Evolutionary conservation across 1,140 invertebrate genomes (phyloP).

Genomic region (Leguminivora glycinivorella): DNA sequence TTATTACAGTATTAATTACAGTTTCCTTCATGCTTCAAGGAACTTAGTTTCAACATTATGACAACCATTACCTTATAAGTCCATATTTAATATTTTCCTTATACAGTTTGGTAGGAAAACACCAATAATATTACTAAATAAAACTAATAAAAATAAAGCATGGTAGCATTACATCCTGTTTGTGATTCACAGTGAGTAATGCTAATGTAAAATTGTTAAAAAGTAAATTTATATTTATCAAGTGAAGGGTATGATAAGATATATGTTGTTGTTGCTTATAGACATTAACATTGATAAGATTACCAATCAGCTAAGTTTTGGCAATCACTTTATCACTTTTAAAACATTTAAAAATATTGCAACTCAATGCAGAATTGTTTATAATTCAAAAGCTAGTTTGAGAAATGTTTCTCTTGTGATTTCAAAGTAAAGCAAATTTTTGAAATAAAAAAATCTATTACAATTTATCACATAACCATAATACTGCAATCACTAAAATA

Average conservation of each 20-base stretch:
- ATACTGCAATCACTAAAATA: too few species aligned
- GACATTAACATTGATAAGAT: constrained; percentile 26
- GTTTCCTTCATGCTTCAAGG: constrained; percentile 15
- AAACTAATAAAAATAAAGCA: not conserved
- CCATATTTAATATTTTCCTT: constrained; percentile 1
- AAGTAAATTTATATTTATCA: constrained; percentile 7
- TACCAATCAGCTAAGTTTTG: constrained; percentile 11
- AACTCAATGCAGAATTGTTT: not conserved
- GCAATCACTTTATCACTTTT: not conserved
- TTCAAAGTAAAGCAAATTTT: too few species aligned
- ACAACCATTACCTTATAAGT: not conserved
- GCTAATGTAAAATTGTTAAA: constrained; percentile 6
- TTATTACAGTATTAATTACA: not conserved
- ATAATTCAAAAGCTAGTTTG: too few species aligned
- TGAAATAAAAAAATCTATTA: too few species aligned
- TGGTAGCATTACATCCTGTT: not conserved
- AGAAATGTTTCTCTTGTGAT: too few species aligned
- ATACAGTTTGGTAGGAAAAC: constrained; percentile 1
- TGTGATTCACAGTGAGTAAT: constrained; percentile 1
- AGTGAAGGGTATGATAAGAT: constrained; percentile 22
- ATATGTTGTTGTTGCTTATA: constrained; percentile 14
- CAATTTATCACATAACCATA: too few species aligned
- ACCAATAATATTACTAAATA: not conserved
- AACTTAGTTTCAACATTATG: not conserved
- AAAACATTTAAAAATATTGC: not conserved